A percentile compares a stretch with the other conserved stretches of the same genome.
Evolutionary conservation across 2,797 vertebrate genomes (phyloP).

Genomic region (Buceros bicornis): DNA sequence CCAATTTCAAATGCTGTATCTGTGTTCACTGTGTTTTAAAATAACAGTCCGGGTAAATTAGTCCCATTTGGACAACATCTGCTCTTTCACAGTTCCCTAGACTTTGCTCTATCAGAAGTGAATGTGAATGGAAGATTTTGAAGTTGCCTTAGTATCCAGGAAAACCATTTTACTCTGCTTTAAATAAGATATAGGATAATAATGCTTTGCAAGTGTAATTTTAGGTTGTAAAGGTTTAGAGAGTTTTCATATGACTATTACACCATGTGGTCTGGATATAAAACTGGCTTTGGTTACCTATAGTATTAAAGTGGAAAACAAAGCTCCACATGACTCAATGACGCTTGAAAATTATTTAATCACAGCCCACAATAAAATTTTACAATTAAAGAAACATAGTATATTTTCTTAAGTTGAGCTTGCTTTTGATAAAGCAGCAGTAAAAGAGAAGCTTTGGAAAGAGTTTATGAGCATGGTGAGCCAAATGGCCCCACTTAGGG

Average conservation of each 20-base stretch:
- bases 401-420: neutral
- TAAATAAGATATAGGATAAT: constrained; percentile 31
- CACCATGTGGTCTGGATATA: constrained; percentile 50
- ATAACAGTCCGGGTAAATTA: neutral
- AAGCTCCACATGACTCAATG: neutral
- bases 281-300: constrained; percentile 46
- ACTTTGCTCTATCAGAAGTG: neutral
- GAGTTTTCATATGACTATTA: neutral
- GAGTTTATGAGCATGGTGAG: neutral
- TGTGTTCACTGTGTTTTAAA: constrained; percentile 44
- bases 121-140: constrained; percentile 12
- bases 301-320: constrained; percentile 45
- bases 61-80: constrained; percentile 29
- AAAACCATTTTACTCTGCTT: neutral
- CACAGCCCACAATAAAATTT: constrained; percentile 3
- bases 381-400: constrained; percentile 13
- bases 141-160: neutral
- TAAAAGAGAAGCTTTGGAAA: neutral
- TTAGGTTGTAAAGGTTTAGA: neutral
- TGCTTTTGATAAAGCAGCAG: neutral
- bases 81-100: neutral
- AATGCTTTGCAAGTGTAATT: constrained; percentile 37
- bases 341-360: constrained; percentile 36
- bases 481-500: neutral
- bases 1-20: neutral